Conservation (phyloP, 2,888 invertebrate species). For the Dorcus parallelipipedus region DNA sequence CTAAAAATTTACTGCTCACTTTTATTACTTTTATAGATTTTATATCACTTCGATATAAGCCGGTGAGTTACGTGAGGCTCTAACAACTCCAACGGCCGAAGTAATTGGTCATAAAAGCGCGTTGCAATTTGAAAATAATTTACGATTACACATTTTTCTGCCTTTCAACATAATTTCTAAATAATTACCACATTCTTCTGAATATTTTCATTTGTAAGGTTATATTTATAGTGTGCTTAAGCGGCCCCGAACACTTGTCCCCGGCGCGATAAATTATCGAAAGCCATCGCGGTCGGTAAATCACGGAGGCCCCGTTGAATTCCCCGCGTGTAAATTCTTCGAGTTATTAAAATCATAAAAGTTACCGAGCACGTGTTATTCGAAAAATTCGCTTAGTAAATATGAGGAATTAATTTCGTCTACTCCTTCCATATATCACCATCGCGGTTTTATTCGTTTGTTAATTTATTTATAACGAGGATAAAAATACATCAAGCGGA, state of each 20-base stretch:
- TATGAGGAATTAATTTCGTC: neutral
- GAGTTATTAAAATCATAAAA: conserved; percentile 13
- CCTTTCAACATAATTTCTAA: conserved; percentile 3
- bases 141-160: neutral
- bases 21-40: neutral
- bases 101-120: neutral
- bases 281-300: conserved; percentile 5
- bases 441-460: too few species aligned
- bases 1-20: conserved; percentile 3
- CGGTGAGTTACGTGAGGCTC: too few species aligned
- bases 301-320: conserved; percentile 7
- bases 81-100: too few species aligned
- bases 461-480: too few species aligned
- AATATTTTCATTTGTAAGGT: conserved; percentile 3
- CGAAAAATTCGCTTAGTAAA: neutral
- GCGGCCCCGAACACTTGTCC: conserved; percentile 1
- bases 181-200: conserved; percentile 3
- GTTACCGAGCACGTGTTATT: neutral
- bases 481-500: too few species aligned
- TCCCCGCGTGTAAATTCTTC: conserved; percentile 10
- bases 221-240: conserved; percentile 1
- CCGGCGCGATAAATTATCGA: conserved; percentile 11
- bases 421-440: too few species aligned
- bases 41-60: too few species aligned
- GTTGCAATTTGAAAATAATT: neutral